Base-by-base conservation (phyloP, 2,797 vertebrate species). In the Periparus ater region DNA sequence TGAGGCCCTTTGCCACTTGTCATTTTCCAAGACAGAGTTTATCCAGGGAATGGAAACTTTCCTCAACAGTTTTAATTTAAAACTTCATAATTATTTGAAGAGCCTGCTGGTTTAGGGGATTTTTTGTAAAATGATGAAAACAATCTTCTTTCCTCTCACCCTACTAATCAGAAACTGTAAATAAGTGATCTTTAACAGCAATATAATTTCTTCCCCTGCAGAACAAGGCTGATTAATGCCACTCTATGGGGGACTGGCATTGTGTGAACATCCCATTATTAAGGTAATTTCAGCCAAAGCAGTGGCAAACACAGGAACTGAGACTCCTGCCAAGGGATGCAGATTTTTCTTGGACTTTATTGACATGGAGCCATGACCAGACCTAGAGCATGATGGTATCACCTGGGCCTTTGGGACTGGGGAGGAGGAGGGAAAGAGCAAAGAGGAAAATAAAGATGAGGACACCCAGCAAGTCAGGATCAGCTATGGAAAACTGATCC, bases 101-200 rank as follows among this genome's bases (percentile, higher is more conserved):
- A 51, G 32, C 30, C 27, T 36, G 32, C 34, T 73, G 40, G n/a
- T 25, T 83, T n/a, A 50, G 8, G 4, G 11, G 3, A 7, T 11
- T 74, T 60, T 58, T 25, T 42, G 7, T 47, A 44, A 87, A 80
- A 78, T 18, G 44, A 66, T 70, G 44, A 42, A 86, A 81, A 89
- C 36, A 79, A 34, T 62, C 77, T 81, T n/a, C 71, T 81, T 76
- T 88, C 44, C 77, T 93, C 83, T 84, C 67, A 66, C 42, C 42
- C 47, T 50, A 36, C 58, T 78, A 71, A 91, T 94, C 72, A 95
- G 78, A 73, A 85, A 76, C 48, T 67, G 60, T 88, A 94, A 91
- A 89, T 85, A 92, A 91, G 42, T 57, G 32, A 62, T 87, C 53
- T 47, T 95, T 90, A 88, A 86, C 48, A 27, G 82, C 47, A 66